A percentile compares a stretch with the other conserved stretches of the same genome.
Conservation (phyloP, 1,140 invertebrate species). For the Neuroterus valhalla region DNA sequence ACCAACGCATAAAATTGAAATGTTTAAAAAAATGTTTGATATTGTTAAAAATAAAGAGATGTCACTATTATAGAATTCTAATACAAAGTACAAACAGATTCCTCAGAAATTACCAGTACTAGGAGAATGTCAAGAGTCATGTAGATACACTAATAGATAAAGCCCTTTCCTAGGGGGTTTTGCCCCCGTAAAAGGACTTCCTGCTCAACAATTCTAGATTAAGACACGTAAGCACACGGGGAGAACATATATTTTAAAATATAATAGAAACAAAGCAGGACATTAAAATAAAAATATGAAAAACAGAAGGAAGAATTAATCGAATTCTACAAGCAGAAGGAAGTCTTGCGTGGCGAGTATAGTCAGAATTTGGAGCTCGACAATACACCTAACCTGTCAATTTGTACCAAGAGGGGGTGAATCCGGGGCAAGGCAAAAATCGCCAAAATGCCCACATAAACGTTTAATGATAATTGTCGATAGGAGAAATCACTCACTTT, state of each 20-base stretch:
- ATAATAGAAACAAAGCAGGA: background rate
- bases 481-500: constrained; percentile 59
- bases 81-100: too few relatives aligned
- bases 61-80: too few relatives aligned
- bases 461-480: background rate
- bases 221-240: background rate
- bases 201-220: too few relatives aligned
- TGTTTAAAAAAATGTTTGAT: too few relatives aligned
- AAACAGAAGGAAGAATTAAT: constrained; percentile 30
- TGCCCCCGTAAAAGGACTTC: too few relatives aligned
- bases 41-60: too few relatives aligned
- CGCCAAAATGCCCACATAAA: background rate
- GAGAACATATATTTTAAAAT: background rate
- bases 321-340: constrained; percentile 12
- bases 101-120: too few relatives aligned
- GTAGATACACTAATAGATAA: too few relatives aligned
- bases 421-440: constrained; percentile 9
- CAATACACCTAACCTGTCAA: constrained; percentile 25
- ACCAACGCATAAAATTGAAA: too few relatives aligned
- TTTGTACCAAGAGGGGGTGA: background rate
- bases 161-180: too few relatives aligned
- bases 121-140: too few relatives aligned
- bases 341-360: constrained; percentile 23
- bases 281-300: background rate
- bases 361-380: background rate